phyloP scores from a whole-genome alignment of 2,888 invertebrate genomes.

The Myathropa florea region DNA sequence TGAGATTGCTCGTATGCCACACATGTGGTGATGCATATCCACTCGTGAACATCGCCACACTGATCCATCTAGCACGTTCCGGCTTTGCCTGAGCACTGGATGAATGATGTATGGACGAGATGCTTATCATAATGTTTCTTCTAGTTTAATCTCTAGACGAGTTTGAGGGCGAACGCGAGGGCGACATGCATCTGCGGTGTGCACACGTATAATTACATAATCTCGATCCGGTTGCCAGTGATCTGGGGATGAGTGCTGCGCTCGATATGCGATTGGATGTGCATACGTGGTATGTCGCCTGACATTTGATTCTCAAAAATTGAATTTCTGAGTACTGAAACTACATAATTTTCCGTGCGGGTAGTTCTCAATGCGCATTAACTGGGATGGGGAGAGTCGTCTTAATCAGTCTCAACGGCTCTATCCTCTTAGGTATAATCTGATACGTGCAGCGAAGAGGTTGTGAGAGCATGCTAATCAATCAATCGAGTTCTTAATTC shows the following conservation, averaged over 20 bases:
- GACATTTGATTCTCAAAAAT: background rate
- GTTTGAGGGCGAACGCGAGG: constrained; percentile 19
- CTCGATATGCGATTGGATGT: background rate
- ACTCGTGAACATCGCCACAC: constrained; percentile 49
- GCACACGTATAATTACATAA: constrained; percentile 22
- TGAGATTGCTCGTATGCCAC: constrained; percentile 61
- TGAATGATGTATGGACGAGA: constrained; percentile 57
- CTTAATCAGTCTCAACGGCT: background rate
- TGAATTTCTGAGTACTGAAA: background rate
- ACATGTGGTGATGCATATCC: constrained; percentile 64
- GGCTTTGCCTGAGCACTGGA: constrained; percentile 11
- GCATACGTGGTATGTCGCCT: background rate
- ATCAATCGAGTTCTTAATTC: background rate
- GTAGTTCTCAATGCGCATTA: background rate
- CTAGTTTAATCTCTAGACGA: constrained; percentile 51
- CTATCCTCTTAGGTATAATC: background rate
- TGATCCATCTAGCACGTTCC: constrained; percentile 43
- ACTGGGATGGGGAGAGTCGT: background rate
- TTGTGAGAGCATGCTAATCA: background rate
- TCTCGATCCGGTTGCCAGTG: constrained; percentile 11
- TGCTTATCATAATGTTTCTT: constrained; percentile 60
- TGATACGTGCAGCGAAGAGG: background rate
- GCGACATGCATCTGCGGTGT: background rate
- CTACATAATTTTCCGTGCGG: background rate
- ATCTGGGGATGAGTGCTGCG: background rate